These are phyloP conservation scores for Drosophila pseudotalamancana DNA, from an alignment of 2,888 invertebrate genomes.

Conservation along the genomic window DNA sequence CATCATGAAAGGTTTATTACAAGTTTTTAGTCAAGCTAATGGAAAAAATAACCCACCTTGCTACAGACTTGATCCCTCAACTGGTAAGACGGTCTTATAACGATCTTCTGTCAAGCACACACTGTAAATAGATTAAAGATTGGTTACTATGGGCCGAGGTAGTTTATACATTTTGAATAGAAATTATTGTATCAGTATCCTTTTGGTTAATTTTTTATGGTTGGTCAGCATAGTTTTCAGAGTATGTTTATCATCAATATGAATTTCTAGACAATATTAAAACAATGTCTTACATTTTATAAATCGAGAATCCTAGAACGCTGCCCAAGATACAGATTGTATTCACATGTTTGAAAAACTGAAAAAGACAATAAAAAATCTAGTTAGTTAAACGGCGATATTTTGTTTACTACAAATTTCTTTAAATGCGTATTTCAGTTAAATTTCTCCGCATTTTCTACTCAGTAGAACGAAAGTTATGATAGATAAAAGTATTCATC, in stretches of 20 bases:
- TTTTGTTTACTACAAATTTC: not conserved
- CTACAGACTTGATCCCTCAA: not conserved
- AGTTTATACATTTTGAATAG: not conserved
- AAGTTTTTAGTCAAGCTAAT: not conserved
- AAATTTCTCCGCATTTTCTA: slow-evolving; percentile 60
- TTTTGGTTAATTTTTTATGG: slow-evolving; percentile 62
- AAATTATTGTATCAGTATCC: slow-evolving; percentile 55
- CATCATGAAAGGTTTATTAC: slow-evolving; percentile 54
- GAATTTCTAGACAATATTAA: not conserved
- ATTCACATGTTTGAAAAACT: not conserved
- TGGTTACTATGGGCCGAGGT: not conserved
- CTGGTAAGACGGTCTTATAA: rapidly evolving
- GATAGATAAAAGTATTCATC: slow-evolving; percentile 64
- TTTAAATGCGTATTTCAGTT: slow-evolving; percentile 41
- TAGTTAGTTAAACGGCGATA: not conserved
- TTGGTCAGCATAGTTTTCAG: slow-evolving; percentile 63
- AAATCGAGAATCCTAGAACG: not conserved
- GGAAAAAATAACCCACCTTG: slow-evolving; percentile 15
- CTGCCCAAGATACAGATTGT: not conserved
- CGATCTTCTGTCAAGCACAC: too few species aligned
- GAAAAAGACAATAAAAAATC: not conserved
- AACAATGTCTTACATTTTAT: slow-evolving; percentile 5
- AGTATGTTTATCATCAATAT: slow-evolving; percentile 53
- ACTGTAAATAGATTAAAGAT: slow-evolving; percentile 10
- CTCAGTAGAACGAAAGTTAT: slow-evolving; percentile 78